These are phyloP conservation scores for Sebastes nivosus DNA, from an alignment of 2,797 vertebrate genomes.

Conservation along the genomic window DNA sequence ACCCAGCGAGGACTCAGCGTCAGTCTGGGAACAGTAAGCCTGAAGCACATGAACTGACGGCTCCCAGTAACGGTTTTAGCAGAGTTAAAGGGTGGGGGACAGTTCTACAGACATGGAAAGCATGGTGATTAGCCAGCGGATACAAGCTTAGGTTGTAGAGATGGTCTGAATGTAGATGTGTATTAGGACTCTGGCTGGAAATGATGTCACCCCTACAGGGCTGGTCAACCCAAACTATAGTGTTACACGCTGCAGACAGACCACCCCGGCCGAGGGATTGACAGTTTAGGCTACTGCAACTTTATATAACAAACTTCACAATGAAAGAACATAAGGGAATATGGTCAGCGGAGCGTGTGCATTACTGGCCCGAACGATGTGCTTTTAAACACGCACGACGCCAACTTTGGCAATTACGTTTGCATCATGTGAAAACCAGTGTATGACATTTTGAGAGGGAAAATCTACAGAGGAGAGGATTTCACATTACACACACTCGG, in stretches of 20 bases:
- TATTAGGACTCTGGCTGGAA: constrained; percentile 33
- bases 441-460: constrained; percentile 46
- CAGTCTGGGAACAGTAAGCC: constrained; percentile 21
- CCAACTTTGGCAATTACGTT: constrained; percentile 25
- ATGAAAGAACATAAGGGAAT: constrained; percentile 24
- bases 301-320: constrained; percentile 42
- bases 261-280: constrained; percentile 30
- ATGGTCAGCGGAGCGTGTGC: constrained; percentile 2
- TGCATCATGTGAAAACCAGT: constrained; percentile 48
- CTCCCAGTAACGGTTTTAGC: constrained; percentile 10
- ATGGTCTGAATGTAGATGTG: constrained; percentile 17
- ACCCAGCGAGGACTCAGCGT: constrained; percentile 5
- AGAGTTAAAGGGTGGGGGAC: neutral
- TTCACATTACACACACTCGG: constrained; percentile 50
- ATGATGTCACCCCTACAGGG: constrained; percentile 35
- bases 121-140: constrained; percentile 30
- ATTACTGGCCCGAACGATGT: constrained; percentile 14
- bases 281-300: constrained; percentile 49
- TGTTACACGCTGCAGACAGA: constrained; percentile 50
- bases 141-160: constrained; percentile 8
- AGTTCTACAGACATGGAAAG: constrained; percentile 14
- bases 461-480: constrained; percentile 49
- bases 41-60: neutral
- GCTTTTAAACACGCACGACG: constrained; percentile 25
- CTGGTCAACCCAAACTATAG: constrained; percentile 25